Conservation (phyloP, 2,797 vertebrate genomes). For the Chaetophractus vellerosus region DNA sequence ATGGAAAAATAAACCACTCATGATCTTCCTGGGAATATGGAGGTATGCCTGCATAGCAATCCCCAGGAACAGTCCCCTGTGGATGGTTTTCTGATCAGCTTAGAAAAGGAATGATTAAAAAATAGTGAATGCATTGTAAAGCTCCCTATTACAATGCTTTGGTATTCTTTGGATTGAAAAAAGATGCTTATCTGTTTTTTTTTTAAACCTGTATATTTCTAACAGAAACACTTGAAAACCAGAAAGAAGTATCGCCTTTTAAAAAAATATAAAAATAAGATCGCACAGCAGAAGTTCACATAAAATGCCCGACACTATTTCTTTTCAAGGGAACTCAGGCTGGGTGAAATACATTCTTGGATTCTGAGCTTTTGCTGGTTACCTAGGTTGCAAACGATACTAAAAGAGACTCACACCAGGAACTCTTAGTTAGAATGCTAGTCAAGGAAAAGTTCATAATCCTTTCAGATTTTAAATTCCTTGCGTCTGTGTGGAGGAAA, state of each 20-base stretch:
- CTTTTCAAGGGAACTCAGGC: slow-evolving; percentile 74
- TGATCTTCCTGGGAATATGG: slow-evolving; percentile 44
- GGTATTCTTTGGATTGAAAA: slow-evolving; percentile 73
- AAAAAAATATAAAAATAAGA: slow-evolving; percentile 69
- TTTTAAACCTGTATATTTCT: slow-evolving; percentile 57
- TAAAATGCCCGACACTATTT: slow-evolving; percentile 63
- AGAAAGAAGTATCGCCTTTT: slow-evolving; percentile 70
- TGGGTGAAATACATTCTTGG: slow-evolving; percentile 78
- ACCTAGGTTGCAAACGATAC: slow-evolving; percentile 79
- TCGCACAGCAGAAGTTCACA: slow-evolving; percentile 65
- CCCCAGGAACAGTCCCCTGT: background rate
- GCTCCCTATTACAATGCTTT: slow-evolving; percentile 64
- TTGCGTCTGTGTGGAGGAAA: slow-evolving; percentile 76
- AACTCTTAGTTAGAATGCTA: slow-evolving; percentile 73
- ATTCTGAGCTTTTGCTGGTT: slow-evolving; percentile 78
- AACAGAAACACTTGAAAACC: slow-evolving; percentile 67
- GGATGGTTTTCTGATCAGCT: slow-evolving; percentile 68
- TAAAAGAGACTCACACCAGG: slow-evolving; percentile 77
- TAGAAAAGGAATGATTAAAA: slow-evolving; percentile 74
- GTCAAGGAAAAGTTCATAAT: slow-evolving; percentile 80
- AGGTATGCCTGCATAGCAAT: background rate
- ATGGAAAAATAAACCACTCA: slow-evolving; percentile 33
- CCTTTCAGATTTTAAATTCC: slow-evolving; percentile 76
- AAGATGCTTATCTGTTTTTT: slow-evolving; percentile 21
- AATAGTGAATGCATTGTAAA: slow-evolving; percentile 71